Percentiles rank a stretch among this genome's conserved stretches.
Evolutionary conservation across 2,888 invertebrate species (phyloP).

Genomic region (Torymus texanus): DNA sequence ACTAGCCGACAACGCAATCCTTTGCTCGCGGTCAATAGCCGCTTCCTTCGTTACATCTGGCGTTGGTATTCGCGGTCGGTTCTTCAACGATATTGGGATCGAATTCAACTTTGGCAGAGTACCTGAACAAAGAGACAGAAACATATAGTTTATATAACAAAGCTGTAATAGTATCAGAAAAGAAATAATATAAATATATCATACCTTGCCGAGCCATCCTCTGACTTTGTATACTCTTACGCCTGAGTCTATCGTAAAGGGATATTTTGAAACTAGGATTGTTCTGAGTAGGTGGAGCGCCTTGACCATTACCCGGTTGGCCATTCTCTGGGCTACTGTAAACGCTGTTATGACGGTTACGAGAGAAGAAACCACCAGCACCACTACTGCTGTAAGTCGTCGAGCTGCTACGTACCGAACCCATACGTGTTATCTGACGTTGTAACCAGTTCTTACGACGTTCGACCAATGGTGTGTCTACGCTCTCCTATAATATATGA

Average conservation of each 20-base stretch:
- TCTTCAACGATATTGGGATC: constrained; percentile 82
- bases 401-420: constrained; percentile 87
- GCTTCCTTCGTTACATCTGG: constrained; percentile 91
- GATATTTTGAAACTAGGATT: constrained; percentile 82
- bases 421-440: constrained; percentile 89
- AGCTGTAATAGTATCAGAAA: too few relatives aligned
- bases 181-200: not conserved
- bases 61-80: constrained; percentile 91
- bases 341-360: constrained; percentile 87
- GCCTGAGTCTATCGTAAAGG: constrained; percentile 87
- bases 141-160: not conserved
- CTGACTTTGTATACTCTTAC: constrained; percentile 85
- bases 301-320: constrained; percentile 28
- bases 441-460: constrained; percentile 92
- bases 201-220: constrained; percentile 83
- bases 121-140: constrained; percentile 69
- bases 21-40: constrained; percentile 81
- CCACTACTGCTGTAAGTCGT: constrained; percentile 89
- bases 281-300: constrained; percentile 63
- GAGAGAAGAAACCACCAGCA: constrained; percentile 82
- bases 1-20: constrained; percentile 76
- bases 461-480: constrained; percentile 91
- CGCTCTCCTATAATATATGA: constrained; percentile 83
- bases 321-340: constrained; percentile 77
- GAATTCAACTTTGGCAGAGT: constrained; percentile 82